Evolutionary conservation across 1,140 invertebrate species (phyloP).

Genomic region (Anastrepha obliqua): DNA sequence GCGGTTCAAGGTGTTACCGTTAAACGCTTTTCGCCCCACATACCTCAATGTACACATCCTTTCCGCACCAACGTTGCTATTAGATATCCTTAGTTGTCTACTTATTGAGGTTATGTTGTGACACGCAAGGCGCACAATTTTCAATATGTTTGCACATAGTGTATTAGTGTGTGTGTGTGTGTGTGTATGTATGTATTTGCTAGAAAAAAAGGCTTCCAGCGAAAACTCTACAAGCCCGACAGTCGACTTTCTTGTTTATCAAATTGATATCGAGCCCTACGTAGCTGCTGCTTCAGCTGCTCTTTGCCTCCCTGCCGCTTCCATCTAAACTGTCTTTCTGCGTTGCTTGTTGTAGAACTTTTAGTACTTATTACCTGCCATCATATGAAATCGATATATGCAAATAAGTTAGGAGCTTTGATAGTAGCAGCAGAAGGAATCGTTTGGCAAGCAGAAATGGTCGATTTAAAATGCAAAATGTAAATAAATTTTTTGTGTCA

Average conservation of each 20-base stretch:
- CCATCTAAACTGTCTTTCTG: too few relatives aligned
- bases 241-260: background rate
- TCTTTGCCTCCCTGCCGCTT: background rate
- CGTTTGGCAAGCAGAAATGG: conserved; percentile 11
- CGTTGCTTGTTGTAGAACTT: background rate
- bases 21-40: too few relatives aligned
- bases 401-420: background rate
- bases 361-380: conserved; percentile 14
- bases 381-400: conserved; percentile 39
- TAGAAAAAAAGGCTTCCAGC: background rate
- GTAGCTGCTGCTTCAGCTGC: background rate
- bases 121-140: conserved; percentile 37
- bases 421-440: conserved; percentile 8
- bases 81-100: background rate
- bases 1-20: too few relatives aligned
- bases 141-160: background rate
- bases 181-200: too few relatives aligned
- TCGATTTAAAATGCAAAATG: conserved; percentile 41
- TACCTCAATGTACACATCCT: too few relatives aligned
- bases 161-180: background rate
- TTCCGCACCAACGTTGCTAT: too few relatives aligned
- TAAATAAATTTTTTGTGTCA: conserved; percentile 34
- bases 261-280: background rate
- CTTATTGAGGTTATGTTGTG: conserved; percentile 50
- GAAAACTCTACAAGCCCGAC: background rate